phyloP scores from a whole-genome alignment of 2,113 vertebrate species.

The Neogobius melanostomus region DNA sequence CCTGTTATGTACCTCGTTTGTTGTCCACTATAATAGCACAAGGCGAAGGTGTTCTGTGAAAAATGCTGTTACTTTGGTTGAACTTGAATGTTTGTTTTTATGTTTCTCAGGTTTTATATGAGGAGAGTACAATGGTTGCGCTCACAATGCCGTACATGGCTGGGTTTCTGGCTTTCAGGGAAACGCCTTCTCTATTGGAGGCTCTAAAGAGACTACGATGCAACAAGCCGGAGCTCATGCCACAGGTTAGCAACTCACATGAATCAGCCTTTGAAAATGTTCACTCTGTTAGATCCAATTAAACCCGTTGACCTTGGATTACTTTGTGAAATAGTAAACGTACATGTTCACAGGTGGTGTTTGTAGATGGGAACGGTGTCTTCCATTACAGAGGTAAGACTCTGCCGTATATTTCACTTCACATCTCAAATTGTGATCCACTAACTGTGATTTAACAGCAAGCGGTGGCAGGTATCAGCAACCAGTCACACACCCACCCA shows the following conservation, averaged over 20 bases:
- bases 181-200: slow-evolving; percentile 84
- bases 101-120: slow-evolving; percentile 82
- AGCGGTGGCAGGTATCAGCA: no score
- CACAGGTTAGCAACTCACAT: slow-evolving; percentile 79
- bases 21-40: neutral
- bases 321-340: neutral
- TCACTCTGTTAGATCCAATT: no score
- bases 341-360: slow-evolving; percentile 80
- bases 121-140: slow-evolving; percentile 85
- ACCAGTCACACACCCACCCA: no score
- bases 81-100: neutral
- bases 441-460: no score
- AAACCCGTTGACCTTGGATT: no score
- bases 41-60: neutral
- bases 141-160: slow-evolving; percentile 85
- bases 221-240: slow-evolving; percentile 73
- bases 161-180: slow-evolving; percentile 91
- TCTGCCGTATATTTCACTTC: neutral
- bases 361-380: slow-evolving; percentile 94
- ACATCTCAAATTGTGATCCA: neutral
- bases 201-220: slow-evolving; percentile 77
- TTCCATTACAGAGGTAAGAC: slow-evolving; percentile 89
- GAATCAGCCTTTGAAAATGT: neutral
- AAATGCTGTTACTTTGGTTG: neutral
- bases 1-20: neutral